These are phyloP conservation scores for Saccostrea cuccullata DNA, from an alignment of 1,140 invertebrate species.

Conservation along the genomic window DNA sequence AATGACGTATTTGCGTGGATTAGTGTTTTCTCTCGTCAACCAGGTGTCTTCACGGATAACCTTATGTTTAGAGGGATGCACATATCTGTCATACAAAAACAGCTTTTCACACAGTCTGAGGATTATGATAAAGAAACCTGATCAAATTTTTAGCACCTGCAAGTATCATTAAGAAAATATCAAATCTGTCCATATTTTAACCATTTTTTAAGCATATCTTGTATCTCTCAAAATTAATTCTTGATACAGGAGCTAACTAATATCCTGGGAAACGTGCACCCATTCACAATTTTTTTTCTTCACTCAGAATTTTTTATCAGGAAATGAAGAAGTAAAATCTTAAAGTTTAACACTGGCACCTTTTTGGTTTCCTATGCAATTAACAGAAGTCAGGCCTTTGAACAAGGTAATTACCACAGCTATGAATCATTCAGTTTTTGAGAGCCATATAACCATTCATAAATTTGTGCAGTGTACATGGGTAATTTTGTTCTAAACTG, in stretches of 20 bases:
- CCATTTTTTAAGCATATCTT: neutral
- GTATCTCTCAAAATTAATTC: neutral
- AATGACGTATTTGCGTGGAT: constrained; percentile 20
- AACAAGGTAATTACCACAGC: neutral
- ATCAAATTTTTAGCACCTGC: constrained; percentile 27
- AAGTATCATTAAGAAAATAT: constrained; percentile 1
- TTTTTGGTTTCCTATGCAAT: neutral
- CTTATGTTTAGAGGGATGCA: constrained; percentile 11
- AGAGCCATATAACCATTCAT: neutral
- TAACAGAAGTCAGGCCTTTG: neutral
- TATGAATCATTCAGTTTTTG: neutral
- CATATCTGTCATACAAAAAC: neutral
- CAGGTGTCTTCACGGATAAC: neutral
- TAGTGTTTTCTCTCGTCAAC: neutral
- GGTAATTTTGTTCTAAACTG: neutral
- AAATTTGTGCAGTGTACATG: neutral
- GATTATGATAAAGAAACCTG: constrained; percentile 1
- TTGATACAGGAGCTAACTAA: neutral
- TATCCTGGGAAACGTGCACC: neutral
- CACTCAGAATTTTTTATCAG: neutral
- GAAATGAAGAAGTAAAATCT: neutral
- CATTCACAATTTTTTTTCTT: neutral
- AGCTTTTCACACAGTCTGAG: neutral
- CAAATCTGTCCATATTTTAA: neutral
- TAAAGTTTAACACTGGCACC: neutral